Percentiles rank a stretch among this genome's conserved stretches.
Evolutionary conservation across 1,140 invertebrate species (phyloP).

Genomic region (Cotesia typhae): DNA sequence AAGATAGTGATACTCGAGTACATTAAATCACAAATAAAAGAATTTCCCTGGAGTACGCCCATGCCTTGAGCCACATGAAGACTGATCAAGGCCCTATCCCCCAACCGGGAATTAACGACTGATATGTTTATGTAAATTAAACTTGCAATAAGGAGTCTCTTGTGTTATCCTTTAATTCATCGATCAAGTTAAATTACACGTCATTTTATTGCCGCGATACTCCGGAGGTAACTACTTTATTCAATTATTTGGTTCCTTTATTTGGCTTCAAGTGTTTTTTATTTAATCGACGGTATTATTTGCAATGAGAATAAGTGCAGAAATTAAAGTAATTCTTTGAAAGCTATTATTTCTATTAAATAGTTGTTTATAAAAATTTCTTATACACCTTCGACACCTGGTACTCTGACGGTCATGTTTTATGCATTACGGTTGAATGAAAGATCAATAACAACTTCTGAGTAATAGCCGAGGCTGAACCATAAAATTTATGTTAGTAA

Average conservation of each 20-base stretch:
- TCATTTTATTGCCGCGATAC: not conserved
- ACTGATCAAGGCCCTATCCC: conserved; percentile 15
- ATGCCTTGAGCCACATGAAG: not conserved
- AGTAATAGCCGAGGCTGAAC: too few species aligned
- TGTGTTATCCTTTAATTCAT: conserved; percentile 22
- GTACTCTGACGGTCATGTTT: too few species aligned
- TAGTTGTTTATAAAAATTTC: too few species aligned
- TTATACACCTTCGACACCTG: too few species aligned
- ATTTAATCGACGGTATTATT: too few species aligned
- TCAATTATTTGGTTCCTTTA: not conserved
- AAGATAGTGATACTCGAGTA: not conserved
- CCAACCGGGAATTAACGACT: conserved; percentile 11
- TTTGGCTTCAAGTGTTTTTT: not conserved
- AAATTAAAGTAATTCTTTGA: too few species aligned
- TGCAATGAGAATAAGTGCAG: too few species aligned
- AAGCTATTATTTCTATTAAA: too few species aligned
- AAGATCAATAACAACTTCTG: too few species aligned
- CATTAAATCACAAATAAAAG: conserved; percentile 8
- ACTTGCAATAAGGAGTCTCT: conserved; percentile 10
- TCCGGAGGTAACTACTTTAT: not conserved
- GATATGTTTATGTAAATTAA: conserved; percentile 30
- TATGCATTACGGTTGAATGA: too few species aligned
- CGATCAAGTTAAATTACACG: conserved; percentile 6
- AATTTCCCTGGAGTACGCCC: conserved; percentile 11
- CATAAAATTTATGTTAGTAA: too few species aligned